These are phyloP conservation scores for Oreochromis grahami DNA, from an alignment of 2,797 vertebrate genomes.

Conservation along the genomic window DNA sequence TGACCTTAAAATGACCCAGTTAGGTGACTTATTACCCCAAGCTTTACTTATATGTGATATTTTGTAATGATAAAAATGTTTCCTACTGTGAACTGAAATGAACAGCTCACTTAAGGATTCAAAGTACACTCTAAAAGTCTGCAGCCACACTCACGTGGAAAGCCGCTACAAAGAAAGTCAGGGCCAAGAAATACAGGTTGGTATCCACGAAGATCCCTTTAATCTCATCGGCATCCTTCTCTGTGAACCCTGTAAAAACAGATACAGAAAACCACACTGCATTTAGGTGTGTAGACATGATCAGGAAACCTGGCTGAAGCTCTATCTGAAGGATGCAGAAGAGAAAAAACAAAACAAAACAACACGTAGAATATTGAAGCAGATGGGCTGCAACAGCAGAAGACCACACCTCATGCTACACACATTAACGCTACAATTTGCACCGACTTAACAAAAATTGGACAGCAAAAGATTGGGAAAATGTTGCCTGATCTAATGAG, in stretches of 20 bases:
- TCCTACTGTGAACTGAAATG: background rate
- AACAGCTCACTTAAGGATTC: background rate
- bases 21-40: background rate
- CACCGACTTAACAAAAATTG: background rate
- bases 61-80: background rate
- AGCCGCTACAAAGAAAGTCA: constrained; percentile 96
- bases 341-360: background rate
- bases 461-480: background rate
- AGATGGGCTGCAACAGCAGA: background rate
- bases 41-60: background rate
- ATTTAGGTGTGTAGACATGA: background rate
- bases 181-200: constrained; percentile 92
- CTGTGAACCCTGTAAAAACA: constrained; percentile 86
- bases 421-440: background rate
- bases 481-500: background rate
- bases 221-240: constrained; percentile 97
- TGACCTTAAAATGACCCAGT: background rate
- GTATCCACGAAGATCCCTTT: constrained; percentile 99
- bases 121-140: background rate
- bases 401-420: background rate
- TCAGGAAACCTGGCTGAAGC: background rate
- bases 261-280: background rate
- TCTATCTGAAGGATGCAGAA: background rate
- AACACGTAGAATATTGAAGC: background rate
- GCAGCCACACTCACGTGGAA: constrained; percentile 85